Evolutionary conservation across 2,797 vertebrate genomes (phyloP).

Genomic region (Mycteria americana): DNA sequence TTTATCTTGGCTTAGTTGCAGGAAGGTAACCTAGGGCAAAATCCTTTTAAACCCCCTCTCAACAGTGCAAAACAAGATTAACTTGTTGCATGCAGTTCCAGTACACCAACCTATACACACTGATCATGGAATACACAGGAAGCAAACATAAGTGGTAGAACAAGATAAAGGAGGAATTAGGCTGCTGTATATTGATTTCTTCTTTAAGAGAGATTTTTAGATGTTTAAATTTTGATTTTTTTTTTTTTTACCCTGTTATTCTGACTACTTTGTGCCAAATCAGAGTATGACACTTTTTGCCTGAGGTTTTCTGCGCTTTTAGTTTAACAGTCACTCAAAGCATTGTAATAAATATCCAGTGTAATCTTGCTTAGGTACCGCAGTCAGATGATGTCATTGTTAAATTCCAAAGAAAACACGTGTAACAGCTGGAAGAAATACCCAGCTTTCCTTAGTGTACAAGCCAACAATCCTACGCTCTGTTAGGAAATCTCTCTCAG

Average conservation of each 20-base stretch:
- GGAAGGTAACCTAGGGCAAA: neutral
- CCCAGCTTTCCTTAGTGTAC: neutral
- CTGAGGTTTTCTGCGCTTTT: neutral
- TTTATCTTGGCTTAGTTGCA: neutral
- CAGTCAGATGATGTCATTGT: neutral
- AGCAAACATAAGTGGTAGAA: neutral
- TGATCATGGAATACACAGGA: neutral
- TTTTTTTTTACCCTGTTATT: neutral
- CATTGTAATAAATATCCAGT: neutral
- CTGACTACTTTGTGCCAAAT: neutral
- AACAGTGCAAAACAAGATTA: neutral
- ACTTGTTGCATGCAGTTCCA: neutral
- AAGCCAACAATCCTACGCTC: neutral
- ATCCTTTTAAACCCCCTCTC: neutral
- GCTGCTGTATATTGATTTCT: neutral
- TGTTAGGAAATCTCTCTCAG: neutral
- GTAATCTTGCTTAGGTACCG: neutral
- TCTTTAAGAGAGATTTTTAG: neutral
- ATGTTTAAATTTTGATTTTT: neutral
- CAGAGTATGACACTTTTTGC: neutral
- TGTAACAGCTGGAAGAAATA: neutral
- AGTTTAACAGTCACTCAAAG: neutral
- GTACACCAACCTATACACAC: neutral
- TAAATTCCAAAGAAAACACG: neutral
- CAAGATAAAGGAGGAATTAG: neutral